A percentile compares a stretch with the other conserved stretches of the same genome.
Conservation (phyloP, 2,888 invertebrate species). For the Ashinkailepas kermadecensis region DNA sequence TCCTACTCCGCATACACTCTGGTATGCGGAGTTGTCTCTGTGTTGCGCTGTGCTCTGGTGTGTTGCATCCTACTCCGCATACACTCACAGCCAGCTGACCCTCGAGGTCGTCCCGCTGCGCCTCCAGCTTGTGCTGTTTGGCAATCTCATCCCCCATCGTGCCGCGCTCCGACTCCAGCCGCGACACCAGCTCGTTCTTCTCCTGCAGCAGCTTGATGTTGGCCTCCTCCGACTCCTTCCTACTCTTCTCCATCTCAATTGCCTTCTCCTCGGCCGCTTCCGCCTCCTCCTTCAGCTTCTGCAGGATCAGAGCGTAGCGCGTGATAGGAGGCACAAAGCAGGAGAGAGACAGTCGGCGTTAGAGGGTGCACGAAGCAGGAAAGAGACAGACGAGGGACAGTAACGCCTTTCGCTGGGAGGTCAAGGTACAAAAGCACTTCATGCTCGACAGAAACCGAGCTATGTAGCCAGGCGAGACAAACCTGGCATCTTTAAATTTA, state of each 20-base stretch:
- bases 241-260: slow-evolving; percentile 47
- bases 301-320: slow-evolving; percentile 36
- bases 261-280: slow-evolving; percentile 46
- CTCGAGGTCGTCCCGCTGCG: slow-evolving; percentile 91
- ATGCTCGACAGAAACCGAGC: too few relatives aligned
- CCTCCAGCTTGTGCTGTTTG: slow-evolving; percentile 23
- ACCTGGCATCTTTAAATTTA: too few relatives aligned
- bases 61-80: slow-evolving; percentile 39
- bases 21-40: too few relatives aligned
- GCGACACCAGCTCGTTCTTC: slow-evolving; percentile 23
- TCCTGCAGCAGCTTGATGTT: slow-evolving; percentile 51
- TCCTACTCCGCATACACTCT: slow-evolving; percentile 51
- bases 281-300: slow-evolving; percentile 47
- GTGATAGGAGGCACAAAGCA: too few relatives aligned
- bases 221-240: slow-evolving; percentile 72
- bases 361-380: too few relatives aligned
- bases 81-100: slow-evolving; percentile 80
- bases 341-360: too few relatives aligned
- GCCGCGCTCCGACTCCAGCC: slow-evolving; percentile 25
- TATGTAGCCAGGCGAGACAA: slow-evolving; percentile 40
- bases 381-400: too few relatives aligned
- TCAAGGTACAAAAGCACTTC: too few relatives aligned
- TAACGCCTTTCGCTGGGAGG: too few relatives aligned
- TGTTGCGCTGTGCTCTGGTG: too few relatives aligned
- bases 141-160: slow-evolving; percentile 24